Evolutionary conservation across 2,797 vertebrate genomes (phyloP), one percentile per base, ranked within the genome.

Genomic region (Pogonophryne albipinna): DNA sequence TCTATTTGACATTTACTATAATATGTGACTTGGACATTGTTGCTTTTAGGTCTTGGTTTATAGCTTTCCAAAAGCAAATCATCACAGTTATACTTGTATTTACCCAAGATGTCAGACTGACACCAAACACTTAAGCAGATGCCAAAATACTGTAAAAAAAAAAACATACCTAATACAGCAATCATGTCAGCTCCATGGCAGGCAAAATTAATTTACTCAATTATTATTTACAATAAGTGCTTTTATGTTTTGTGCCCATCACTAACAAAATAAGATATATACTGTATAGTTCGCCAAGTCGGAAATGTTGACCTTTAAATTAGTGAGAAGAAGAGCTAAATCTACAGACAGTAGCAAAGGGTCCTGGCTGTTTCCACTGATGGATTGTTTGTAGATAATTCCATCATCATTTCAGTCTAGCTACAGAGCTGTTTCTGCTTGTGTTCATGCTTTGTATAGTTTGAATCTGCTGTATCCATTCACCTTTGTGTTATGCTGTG

Each of bases 31-130:
- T 78, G 47, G 19, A 59, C 34, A 42, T 58, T 79, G 62, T 67
- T 57, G n/a, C 44, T 71, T 82, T 71, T 66, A 56, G 15, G 84
- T 71, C 41, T 62, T 45, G 52, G 59, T 72, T 76, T 65, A 69
- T 38, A 68, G 59, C n/a, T 71, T 79, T 72, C 60, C n/a, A 56
- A 19, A 8, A 64, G 68, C 47, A 60, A 47, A 31, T 58, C 61
- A 58, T 58, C 71, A 61, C 10, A 56, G 51, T 6, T 58, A 27
- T 79, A 64, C 20, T 82, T 77, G 66, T 58, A 66, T 63, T 61
- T 52, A 57, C 8, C 20, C 20, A 58, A 55, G 63, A 78, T 13
- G 9, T 62, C 41, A 13, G 56, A 59, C 56, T 65, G 60, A 59
- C 20, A 38, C 8, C 6, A 61, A 75, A 80, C 50, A 80, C 42